Base-by-base conservation (phyloP, 2,113 vertebrate genomes). In the Solea solea region DNA sequence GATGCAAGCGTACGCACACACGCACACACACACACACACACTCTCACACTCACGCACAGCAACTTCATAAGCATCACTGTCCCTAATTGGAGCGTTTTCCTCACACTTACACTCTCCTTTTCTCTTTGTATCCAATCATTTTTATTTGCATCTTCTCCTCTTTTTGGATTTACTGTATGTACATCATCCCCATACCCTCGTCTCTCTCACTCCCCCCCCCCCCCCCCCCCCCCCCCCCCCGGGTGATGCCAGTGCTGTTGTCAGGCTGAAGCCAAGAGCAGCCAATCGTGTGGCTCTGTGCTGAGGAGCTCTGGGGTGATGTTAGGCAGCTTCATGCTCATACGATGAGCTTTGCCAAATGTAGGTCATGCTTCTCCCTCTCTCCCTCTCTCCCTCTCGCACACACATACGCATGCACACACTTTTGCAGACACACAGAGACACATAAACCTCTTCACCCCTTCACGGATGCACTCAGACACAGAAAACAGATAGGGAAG, bases 321-420 rank as follows among this genome's bases (percentile, higher is more conserved):
- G 90, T 90, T 88, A 93, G 92, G 91, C 90, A 92, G 88, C 92
- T 93, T 92, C 90, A 91, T 83, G 84, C 90, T 88, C 87, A 85
- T 91, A 91, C 80, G 86, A 86, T 85, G 87, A 92, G 91, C 92
- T 89, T 89, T 87, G 85, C 85, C 82, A 87, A 94, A 94, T 93
- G 91, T 91, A 94, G 92, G 93, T 94, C 93, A 94, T 83, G 89
- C 84, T 81, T 88, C 84, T 85, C 75, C 75, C 65, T 71, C 85
- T 79, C 74, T 74, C 54, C 73, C 72, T 64, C 77, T 59, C 81
- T 72, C 66, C 52, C 64, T 66, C n/a, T 60, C 11, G 28, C 57
- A 13, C 56, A 45, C 44, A 34, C 13, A 10, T 51, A 44, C 9
- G 39, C 21, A 50, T 41, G 16, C 27, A n/a, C 40, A 54, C 28